Evolutionary conservation across 2,113 vertebrate genomes (phyloP), one percentile per base, ranked within the genome.

Genomic region (Peromyscus polionotus): DNA sequence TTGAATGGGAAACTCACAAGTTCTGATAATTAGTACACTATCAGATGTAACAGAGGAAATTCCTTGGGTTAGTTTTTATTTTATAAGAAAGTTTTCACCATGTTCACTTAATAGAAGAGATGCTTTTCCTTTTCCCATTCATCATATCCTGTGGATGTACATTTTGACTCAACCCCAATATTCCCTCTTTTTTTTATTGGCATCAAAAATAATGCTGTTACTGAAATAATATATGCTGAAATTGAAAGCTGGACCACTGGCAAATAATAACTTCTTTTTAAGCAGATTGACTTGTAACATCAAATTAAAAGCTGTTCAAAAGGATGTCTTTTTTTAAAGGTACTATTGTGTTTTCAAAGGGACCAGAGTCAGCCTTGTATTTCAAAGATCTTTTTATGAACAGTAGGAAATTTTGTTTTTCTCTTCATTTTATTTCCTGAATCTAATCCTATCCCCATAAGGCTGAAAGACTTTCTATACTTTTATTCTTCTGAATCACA

Each of bases 291-390:
- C 73, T 91, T 97, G 42, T 96, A 96, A 88, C 54, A 72, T 93
- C 91, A 95, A 94, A 96, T 96, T 96, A 96, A 97, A 98, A 92
- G 39, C 54, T 97, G 79, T 97, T 54, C 63, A 67, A 92, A 95
- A 77, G 42, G 63, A 72, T 85, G 33, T 79, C 94, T 93, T 80
- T 91, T 85, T 94, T 93, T 11, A 17, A 91, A 51, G 16, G 0
- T 83, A 91, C 92, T 92, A 68, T 90, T 95, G 57, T 75, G 12
- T 54, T 94, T 96, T 97, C 68, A 95, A 42, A 92, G 22, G 87
- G 51, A 90, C 57, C n/a, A 84, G 22, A 96, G 31, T 57, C 45
- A 96, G 36, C 7, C 8, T 61, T 77, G 13, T 83, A 68, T 92
- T 98, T 97, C 89, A 95, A 85, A 96, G 57, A 91, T 89, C 20